These are phyloP conservation scores for Noctua pronuba DNA, from an alignment of 2,888 invertebrate genomes.

Conservation along the genomic window DNA sequence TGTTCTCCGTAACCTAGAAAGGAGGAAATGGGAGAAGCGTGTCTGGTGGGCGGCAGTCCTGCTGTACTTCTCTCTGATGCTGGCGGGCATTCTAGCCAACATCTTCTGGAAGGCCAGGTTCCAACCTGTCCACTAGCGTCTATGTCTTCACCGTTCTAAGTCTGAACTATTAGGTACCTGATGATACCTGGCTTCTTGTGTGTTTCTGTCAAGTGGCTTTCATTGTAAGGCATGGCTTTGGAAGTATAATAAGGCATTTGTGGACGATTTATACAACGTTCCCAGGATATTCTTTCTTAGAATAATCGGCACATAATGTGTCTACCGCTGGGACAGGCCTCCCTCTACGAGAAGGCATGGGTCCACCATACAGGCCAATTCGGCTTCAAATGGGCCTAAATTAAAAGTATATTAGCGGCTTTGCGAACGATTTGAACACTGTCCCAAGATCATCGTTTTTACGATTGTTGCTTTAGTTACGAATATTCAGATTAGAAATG, in stretches of 20 bases:
- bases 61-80: constrained; percentile 93
- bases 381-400: neutral
- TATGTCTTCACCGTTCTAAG: constrained; percentile 39
- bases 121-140: constrained; percentile 28
- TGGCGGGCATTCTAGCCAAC: constrained; percentile 93
- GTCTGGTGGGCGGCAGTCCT: constrained; percentile 95
- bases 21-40: constrained; percentile 94
- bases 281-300: neutral
- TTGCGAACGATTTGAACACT: neutral
- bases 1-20: constrained; percentile 95
- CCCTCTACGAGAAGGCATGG: neutral
- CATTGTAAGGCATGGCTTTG: constrained; percentile 13
- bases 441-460: neutral
- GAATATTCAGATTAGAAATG: neutral
- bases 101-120: constrained; percentile 90
- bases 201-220: constrained; percentile 30
- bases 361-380: neutral
- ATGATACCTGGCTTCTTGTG: constrained; percentile 40
- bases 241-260: neutral
- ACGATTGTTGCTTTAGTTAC: neutral
- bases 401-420: neutral
- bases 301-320: neutral
- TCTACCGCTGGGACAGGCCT: neutral
- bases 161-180: constrained; percentile 58
- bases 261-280: neutral